Conservation (phyloP, 2,888 invertebrate genomes). For the Lithosia quadra region DNA sequence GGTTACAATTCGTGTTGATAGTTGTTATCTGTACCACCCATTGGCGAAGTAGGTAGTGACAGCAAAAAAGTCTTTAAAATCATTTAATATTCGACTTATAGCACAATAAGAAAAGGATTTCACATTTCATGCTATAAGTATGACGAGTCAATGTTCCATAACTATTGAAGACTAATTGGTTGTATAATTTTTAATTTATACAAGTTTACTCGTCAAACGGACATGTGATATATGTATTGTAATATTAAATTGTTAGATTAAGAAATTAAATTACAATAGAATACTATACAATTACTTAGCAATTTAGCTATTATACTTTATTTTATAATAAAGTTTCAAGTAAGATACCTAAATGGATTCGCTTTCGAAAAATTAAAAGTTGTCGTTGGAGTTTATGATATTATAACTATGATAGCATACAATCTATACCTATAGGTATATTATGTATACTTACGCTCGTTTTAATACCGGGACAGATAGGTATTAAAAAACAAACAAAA, state of each 20-base stretch:
- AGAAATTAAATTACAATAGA: conserved; percentile 13
- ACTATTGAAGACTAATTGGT: conserved; percentile 21
- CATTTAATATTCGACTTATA: background rate
- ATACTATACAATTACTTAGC: conserved; percentile 4
- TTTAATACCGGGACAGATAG: background rate
- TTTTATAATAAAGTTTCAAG: background rate
- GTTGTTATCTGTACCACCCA: conserved; percentile 79
- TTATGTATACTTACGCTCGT: background rate
- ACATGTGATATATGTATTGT: conserved; percentile 11
- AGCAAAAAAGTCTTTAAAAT: conserved; percentile 57
- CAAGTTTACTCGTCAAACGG: background rate
- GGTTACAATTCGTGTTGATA: conserved; percentile 83
- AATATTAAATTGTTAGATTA: conserved; percentile 12
- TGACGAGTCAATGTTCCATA: conserved; percentile 17
- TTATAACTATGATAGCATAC: background rate
- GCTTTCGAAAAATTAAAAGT: background rate
- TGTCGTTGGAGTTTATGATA: background rate
- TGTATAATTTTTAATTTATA: conserved; percentile 14
- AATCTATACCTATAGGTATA: too few species aligned
- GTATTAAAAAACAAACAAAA: background rate
- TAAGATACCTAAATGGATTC: background rate
- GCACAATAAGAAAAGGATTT: background rate
- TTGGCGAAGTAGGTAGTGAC: conserved; percentile 75
- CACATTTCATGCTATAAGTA: conserved; percentile 10
- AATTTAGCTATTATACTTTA: background rate